These are phyloP conservation scores for Colius striatus DNA, from an alignment of 2,113 vertebrate species.

Conservation along the genomic window DNA sequence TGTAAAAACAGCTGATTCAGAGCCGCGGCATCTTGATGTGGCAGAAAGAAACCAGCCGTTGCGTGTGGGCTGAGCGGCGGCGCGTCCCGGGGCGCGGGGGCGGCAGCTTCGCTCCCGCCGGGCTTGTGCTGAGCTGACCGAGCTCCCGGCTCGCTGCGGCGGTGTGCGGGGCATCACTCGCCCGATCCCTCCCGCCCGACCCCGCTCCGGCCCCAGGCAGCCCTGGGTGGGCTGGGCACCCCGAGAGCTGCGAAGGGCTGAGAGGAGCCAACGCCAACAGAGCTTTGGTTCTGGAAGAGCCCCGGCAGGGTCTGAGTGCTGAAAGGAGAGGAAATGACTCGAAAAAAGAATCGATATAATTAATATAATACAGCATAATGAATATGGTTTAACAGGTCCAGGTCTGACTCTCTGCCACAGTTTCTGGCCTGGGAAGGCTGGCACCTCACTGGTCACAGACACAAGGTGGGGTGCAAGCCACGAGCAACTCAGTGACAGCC, in stretches of 20 bases:
- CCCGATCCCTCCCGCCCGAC: background rate
- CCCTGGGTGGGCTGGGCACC: background rate
- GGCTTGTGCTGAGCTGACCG: too few relatives aligned
- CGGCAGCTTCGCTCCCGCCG: background rate
- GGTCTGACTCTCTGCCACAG: too few relatives aligned
- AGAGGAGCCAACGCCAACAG: background rate
- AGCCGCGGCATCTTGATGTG: slow-evolving; percentile 22
- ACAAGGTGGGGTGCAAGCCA: background rate
- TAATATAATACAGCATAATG: background rate
- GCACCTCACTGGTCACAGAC: background rate
- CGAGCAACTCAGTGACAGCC: background rate
- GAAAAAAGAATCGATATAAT: background rate
- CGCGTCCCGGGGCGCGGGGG: background rate
- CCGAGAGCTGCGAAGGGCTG: background rate
- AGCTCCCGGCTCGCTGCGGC: background rate
- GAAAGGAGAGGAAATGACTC: background rate
- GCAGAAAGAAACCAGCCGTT: slow-evolving; percentile 8
- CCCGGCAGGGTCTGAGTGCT: rapidly evolving
- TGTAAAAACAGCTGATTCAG: slow-evolving; percentile 47
- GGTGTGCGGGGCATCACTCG: rapidly evolving
- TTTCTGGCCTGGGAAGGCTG: background rate
- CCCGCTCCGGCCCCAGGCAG: background rate
- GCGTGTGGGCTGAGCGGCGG: slow-evolving; percentile 15
- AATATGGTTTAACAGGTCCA: too few relatives aligned
- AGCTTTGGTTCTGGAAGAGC: background rate